These are phyloP conservation scores for Atta texana DNA, from an alignment of 1,140 invertebrate genomes.

Conservation along the genomic window DNA sequence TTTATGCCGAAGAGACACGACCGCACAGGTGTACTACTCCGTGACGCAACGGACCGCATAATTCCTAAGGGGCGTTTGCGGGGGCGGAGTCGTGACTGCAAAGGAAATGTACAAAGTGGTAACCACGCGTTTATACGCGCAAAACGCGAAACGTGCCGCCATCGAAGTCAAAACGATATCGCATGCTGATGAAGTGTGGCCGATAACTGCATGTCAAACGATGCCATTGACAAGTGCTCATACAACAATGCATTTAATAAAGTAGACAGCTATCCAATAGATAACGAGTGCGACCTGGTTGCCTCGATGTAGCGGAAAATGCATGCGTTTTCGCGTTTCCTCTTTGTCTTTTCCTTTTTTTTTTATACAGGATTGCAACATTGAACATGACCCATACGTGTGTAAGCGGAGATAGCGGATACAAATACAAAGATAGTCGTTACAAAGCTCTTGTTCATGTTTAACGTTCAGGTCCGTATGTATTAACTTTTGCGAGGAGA, in stretches of 20 bases:
- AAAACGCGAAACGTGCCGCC: constrained; percentile 78
- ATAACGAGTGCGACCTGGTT: constrained; percentile 21
- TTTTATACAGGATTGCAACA: neutral
- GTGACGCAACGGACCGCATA: constrained; percentile 73
- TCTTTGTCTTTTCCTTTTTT: neutral
- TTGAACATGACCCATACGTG: neutral
- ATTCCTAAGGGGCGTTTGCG: constrained; percentile 78
- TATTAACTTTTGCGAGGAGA: neutral
- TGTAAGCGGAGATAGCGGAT: constrained; percentile 13
- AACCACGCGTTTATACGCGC: constrained; percentile 61
- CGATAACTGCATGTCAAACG: constrained; percentile 68
- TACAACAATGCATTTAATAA: constrained; percentile 47
- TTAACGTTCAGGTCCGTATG: neutral
- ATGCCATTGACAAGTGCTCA: constrained; percentile 70
- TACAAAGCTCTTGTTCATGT: neutral
- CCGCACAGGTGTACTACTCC: constrained; percentile 72
- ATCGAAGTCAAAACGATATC: constrained; percentile 72
- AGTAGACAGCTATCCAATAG: constrained; percentile 33
- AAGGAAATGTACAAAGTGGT: constrained; percentile 72
- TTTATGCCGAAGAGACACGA: constrained; percentile 8
- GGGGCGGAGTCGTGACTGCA: constrained; percentile 77
- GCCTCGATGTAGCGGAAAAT: constrained; percentile 51
- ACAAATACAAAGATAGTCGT: neutral
- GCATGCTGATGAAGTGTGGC: constrained; percentile 42
- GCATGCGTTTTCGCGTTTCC: constrained; percentile 1